Evolutionary conservation across 23 tunicate genomes (phyloP).

Genomic region (Styela clava): DNA sequence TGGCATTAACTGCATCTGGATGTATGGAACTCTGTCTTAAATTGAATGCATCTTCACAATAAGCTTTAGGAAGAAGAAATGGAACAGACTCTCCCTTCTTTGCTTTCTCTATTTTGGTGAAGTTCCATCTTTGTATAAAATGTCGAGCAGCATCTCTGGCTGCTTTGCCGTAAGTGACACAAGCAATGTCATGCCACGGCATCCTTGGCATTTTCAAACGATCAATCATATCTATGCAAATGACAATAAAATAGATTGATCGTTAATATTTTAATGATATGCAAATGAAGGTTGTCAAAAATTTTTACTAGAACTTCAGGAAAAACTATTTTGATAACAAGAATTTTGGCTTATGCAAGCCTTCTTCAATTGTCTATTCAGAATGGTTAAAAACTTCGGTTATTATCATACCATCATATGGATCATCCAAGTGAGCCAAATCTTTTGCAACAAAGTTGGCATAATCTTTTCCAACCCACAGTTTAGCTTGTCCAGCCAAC

Average conservation of each 20-base stretch:
- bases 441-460: slow-evolving; percentile 73
- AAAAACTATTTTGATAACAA: too few relatives aligned
- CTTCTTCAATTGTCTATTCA: too few relatives aligned
- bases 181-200: slow-evolving; percentile 99
- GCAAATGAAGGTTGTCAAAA: too few relatives aligned
- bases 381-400: too few relatives aligned
- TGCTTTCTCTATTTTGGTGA: slow-evolving; percentile 80
- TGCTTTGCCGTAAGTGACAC: slow-evolving; percentile 87
- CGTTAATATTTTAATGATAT: too few relatives aligned
- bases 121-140: slow-evolving; percentile 99
- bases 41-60: slow-evolving; percentile 54
- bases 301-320: too few relatives aligned
- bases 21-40: slow-evolving; percentile 20
- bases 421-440: slow-evolving; percentile 59
- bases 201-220: slow-evolving; percentile 57
- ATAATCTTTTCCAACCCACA: slow-evolving; percentile 95
- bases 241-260: not conserved
- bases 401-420: slow-evolving; percentile 87
- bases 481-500: slow-evolving; percentile 36
- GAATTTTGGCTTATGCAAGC: too few relatives aligned
- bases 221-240: slow-evolving; percentile 57
- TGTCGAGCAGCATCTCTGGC: slow-evolving; percentile 96
- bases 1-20: slow-evolving; percentile 76
- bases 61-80: slow-evolving; percentile 78
- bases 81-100: slow-evolving; percentile 64